These are phyloP conservation scores for Ruditapes philippinarum DNA, from an alignment of 1,140 invertebrate genomes.

Conservation along the genomic window DNA sequence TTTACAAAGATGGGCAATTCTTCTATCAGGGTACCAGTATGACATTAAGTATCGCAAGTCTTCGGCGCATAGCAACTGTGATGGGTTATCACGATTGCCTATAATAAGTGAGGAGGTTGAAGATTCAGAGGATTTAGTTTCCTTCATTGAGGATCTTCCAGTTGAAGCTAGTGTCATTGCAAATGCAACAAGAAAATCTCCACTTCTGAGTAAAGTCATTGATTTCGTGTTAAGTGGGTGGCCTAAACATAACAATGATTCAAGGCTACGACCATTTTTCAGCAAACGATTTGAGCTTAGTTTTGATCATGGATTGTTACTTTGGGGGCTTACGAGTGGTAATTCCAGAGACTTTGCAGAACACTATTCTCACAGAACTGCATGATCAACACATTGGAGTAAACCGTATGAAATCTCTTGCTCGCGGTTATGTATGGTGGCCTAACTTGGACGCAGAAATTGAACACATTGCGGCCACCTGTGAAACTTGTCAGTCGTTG, in stretches of 20 bases:
- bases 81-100: constrained; percentile 58
- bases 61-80: constrained; percentile 37
- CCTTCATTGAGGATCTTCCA: constrained; percentile 45
- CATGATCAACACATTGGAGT: constrained; percentile 68
- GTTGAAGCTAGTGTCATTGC: constrained; percentile 24
- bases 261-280: constrained; percentile 41
- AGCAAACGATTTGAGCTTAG: constrained; percentile 6
- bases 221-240: constrained; percentile 39
- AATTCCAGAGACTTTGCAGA: constrained; percentile 29
- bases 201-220: constrained; percentile 28
- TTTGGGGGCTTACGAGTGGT: constrained; percentile 54
- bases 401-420: constrained; percentile 52
- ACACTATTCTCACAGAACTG: constrained; percentile 31
- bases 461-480: background rate
- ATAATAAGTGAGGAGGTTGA: background rate
- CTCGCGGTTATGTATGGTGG: constrained; percentile 69
- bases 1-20: constrained; percentile 75
- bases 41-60: constrained; percentile 69
- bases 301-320: constrained; percentile 43
- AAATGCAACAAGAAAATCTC: constrained; percentile 38
- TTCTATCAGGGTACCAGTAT: constrained; percentile 72
- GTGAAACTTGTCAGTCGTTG: background rate
- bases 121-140: constrained; percentile 4
- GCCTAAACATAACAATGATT: constrained; percentile 1
- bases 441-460: constrained; percentile 21